phyloP scores from a whole-genome alignment of 2,113 vertebrate genomes.

The Lanius ludovicianus region DNA sequence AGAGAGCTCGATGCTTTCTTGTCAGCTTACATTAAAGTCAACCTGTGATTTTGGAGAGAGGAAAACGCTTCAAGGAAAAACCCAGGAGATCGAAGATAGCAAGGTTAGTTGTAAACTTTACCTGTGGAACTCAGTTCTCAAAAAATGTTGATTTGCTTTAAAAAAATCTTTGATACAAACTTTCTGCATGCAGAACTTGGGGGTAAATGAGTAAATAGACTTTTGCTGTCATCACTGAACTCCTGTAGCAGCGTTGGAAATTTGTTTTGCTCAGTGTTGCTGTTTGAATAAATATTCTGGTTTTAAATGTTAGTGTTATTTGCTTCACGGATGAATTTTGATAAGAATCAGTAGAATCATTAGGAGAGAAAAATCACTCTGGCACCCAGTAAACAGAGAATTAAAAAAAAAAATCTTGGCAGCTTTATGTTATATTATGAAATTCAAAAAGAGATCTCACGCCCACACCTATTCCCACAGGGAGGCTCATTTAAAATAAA shows the following conservation, averaged over 20 bases:
- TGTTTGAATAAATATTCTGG: background rate
- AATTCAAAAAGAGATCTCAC: slow-evolving; percentile 53
- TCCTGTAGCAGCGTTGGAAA: background rate
- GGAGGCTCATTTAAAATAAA: slow-evolving; percentile 50
- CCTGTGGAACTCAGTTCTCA: background rate
- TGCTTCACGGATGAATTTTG: background rate
- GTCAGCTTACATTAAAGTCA: slow-evolving; percentile 85
- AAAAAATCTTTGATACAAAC: background rate
- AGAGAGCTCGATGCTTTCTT: slow-evolving; percentile 77
- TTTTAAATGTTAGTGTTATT: background rate
- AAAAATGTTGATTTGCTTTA: slow-evolving; percentile 4
- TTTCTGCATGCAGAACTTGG: background rate
- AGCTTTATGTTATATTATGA: slow-evolving; percentile 24
- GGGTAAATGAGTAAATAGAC: background rate
- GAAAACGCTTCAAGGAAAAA: slow-evolving; percentile 71
- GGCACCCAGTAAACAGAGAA: background rate
- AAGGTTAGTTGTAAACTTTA: slow-evolving; percentile 85
- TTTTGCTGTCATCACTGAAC: background rate
- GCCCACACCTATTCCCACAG: slow-evolving; percentile 53
- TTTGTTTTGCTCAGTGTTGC: background rate
- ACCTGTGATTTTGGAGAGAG: slow-evolving; percentile 81
- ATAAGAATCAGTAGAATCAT: background rate
- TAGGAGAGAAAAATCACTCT: background rate
- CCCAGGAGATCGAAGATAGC: slow-evolving; percentile 86
- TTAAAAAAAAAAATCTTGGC: slow-evolving; percentile 13